Conservation (phyloP, 1,140 invertebrate species). For the Brachionus rubens region DNA sequence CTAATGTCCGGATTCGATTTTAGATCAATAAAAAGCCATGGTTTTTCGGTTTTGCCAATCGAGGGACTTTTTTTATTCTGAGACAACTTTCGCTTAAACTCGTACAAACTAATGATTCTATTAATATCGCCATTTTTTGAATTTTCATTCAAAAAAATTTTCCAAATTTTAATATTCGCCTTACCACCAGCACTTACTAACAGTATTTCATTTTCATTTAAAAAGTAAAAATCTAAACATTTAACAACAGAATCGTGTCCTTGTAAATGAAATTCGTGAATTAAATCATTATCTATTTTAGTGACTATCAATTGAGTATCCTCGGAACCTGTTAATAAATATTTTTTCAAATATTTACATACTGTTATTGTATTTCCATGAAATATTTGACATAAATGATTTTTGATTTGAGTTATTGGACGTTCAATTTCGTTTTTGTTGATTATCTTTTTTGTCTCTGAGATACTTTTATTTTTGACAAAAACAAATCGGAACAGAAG, state of each 20-base stretch:
- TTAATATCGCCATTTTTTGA: not conserved
- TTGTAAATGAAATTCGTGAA: constrained; percentile 41
- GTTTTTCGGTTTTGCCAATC: constrained; percentile 9
- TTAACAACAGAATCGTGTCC: constrained; percentile 35
- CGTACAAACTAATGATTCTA: not conserved
- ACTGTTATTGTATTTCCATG: constrained; percentile 37
- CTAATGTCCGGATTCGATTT: constrained; percentile 36
- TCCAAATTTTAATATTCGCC: constrained; percentile 45
- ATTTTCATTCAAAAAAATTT: constrained; percentile 12
- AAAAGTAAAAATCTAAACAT: not conserved
- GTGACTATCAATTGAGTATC: constrained; percentile 36
- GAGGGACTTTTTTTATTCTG: not conserved
- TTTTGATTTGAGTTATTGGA: not conserved
- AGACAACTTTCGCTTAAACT: constrained; percentile 21
- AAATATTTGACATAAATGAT: constrained; percentile 40
- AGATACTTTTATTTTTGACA: constrained; percentile 38
- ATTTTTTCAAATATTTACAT: not conserved
- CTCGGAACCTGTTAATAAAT: constrained; percentile 27
- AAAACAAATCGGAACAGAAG: constrained; percentile 23
- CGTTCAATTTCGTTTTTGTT: constrained; percentile 22
- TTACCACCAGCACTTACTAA: constrained; percentile 42
- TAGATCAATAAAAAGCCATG: constrained; percentile 34
- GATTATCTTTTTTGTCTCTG: not conserved
- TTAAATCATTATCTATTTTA: constrained; percentile 18
- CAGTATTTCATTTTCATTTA: constrained; percentile 25